Evolutionary conservation across 2,888 invertebrate genomes (phyloP), one percentile per base, ranked within the genome.

Genomic region (Deilephila elpenor): DNA sequence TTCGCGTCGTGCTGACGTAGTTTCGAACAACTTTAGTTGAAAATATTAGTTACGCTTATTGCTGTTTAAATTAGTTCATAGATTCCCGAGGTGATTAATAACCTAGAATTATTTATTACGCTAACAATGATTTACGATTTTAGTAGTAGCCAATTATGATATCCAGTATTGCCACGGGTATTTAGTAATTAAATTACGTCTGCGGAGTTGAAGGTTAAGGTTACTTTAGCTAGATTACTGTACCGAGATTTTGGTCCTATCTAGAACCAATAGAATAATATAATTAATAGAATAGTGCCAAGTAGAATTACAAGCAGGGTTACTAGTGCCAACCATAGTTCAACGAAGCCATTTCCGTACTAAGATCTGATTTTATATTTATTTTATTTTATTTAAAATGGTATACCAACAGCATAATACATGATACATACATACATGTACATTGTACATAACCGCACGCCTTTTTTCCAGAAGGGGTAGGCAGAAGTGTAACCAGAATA

Each of bases 41-140:
- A 67, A 59, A 67, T 56, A 73, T 73, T 72, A 56, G 59, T 32
- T 72, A 64, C 34, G 64, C 64, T 73, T 59, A 67, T 67, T 67
- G 56, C 56, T 73, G 37, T 29, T 67, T 56, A 19, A 56, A 64
- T 60, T 72, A 64, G 53, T 64, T 72, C 51, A 51, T 44, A 44
- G 67, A 67, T 67, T 67, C 67, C 67, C 67, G 44, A 67, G 67
- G 25, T 25, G 67, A 51, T 51, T 44, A 51, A 51, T 67, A 67
- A 25, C 29, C 67, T 67, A 51, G 44, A 51, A 67, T 56, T 67
- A 67, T 67, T 67, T 67, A 67, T 51, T 67, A 51, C 20, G 37
- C 3, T 64, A 64, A 37, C 67, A 51, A 67, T 29, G 51, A 20
- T 44, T 51, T 44, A 44, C 25, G 51, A 17, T 67, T 67, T 67